These are phyloP conservation scores for Eucidaris tribuloides DNA, from an alignment of 35 echinoderm and acorn worm species.

Conservation along the genomic window DNA sequence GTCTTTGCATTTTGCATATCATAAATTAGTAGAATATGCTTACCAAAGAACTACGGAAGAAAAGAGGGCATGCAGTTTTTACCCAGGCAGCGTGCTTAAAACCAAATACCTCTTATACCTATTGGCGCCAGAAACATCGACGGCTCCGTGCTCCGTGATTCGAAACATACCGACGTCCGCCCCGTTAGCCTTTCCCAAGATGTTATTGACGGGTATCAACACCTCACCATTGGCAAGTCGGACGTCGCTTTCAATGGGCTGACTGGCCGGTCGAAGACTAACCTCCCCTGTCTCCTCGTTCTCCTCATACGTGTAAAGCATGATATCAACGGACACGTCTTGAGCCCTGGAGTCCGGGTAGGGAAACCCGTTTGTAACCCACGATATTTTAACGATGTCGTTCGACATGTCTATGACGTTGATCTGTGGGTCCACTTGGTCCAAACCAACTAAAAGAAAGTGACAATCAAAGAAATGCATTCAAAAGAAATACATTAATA, in stretches of 20 bases:
- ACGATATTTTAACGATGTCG: conserved; percentile 5
- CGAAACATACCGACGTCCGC: conserved; percentile 63
- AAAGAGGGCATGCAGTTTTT: too few species aligned
- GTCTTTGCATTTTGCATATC: too few species aligned
- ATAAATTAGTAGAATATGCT: too few species aligned
- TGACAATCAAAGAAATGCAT: background rate
- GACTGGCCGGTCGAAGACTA: conserved; percentile 29
- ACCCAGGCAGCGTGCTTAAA: too few species aligned
- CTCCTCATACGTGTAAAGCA: conserved; percentile 69
- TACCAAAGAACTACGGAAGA: too few species aligned
- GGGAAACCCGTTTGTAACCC: conserved; percentile 30
- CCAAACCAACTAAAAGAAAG: conserved; percentile 54
- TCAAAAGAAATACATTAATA: background rate
- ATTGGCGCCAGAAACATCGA: background rate
- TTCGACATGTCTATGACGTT: background rate
- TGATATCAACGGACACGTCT: conserved; percentile 47
- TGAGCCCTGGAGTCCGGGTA: conserved; percentile 4
- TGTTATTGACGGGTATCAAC: background rate
- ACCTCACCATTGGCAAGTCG: conserved; percentile 42
- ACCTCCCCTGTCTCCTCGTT: conserved; percentile 13
- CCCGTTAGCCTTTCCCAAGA: background rate
- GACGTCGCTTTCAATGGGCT: background rate
- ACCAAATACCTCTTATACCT: too few species aligned
- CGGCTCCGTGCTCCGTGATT: conserved; percentile 35
- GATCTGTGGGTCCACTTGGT: conserved; percentile 31